Evolutionary conservation across 2,797 vertebrate genomes (phyloP).

Genomic region (Octomys mimax): DNA sequence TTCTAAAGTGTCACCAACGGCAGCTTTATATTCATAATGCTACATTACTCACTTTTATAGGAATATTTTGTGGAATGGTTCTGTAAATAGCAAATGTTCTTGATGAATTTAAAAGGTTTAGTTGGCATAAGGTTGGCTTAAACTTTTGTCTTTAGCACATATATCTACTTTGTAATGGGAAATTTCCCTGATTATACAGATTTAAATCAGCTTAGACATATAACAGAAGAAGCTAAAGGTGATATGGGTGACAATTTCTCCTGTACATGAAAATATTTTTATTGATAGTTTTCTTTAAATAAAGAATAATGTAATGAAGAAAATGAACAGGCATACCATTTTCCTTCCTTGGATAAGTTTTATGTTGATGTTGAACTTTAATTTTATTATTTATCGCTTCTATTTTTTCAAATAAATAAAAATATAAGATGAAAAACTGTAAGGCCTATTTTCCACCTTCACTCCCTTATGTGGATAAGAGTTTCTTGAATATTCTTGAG

Average conservation of each 20-base stretch:
- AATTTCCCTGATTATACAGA: neutral
- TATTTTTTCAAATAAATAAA: conserved; percentile 27
- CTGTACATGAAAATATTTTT: neutral
- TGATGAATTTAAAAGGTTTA: neutral
- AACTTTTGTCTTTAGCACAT: conserved; percentile 57
- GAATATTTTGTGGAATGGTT: conserved; percentile 61
- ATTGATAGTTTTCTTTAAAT: neutral
- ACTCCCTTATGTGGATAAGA: neutral
- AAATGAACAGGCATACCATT: neutral
- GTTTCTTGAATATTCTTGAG: neutral
- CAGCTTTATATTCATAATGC: conserved; percentile 30
- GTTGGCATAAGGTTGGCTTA: conserved; percentile 46
- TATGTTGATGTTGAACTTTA: conserved; percentile 23
- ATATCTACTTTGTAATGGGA: conserved; percentile 34
- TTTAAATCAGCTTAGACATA: conserved; percentile 27
- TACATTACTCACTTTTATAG: conserved; percentile 51
- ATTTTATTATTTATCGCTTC: neutral
- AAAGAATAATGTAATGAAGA: conserved; percentile 22
- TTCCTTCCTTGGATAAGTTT: neutral
- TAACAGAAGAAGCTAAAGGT: neutral
- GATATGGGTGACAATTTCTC: neutral
- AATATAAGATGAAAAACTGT: conserved; percentile 22
- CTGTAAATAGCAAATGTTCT: conserved; percentile 58
- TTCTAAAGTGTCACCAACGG: neutral
- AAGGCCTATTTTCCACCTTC: neutral